Conservation (phyloP, 2,113 vertebrate genomes). For the Laterallus jamaicensis region DNA sequence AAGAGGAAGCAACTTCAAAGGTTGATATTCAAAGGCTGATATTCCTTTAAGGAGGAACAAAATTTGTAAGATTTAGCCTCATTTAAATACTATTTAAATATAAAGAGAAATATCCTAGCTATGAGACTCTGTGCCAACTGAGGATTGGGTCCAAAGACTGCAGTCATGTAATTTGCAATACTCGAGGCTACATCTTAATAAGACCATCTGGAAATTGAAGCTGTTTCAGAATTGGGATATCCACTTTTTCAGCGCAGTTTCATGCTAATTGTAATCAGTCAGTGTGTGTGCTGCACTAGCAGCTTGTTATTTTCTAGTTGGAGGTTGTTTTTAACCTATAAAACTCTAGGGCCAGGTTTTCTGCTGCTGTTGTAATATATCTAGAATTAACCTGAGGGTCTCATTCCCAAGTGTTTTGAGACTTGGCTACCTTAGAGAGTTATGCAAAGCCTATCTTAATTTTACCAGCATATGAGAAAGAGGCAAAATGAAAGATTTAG, state of each 20-base stretch:
- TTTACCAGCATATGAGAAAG: background rate
- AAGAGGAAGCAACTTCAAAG: background rate
- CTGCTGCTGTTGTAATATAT: background rate
- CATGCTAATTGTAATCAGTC: background rate
- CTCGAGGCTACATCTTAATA: background rate
- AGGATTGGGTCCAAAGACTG: background rate
- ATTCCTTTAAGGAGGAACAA: background rate
- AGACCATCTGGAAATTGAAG: constrained; percentile 19
- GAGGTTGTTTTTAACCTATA: background rate
- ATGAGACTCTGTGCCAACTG: background rate
- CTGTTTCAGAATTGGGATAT: background rate
- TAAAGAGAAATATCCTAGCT: background rate
- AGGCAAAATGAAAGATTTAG: background rate
- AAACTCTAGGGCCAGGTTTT: background rate
- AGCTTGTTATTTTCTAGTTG: background rate
- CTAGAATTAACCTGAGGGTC: background rate
- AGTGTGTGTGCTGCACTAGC: background rate
- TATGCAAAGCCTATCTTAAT: background rate
- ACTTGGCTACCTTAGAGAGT: background rate
- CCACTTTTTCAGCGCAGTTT: background rate
- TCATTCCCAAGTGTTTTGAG: background rate
- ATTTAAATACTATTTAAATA: constrained; percentile 11
- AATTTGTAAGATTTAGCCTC: background rate
- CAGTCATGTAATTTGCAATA: background rate
- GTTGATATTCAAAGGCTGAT: background rate